phyloP scores from a whole-genome alignment of 2,888 invertebrate species.

The Drosophila ezoana region DNA sequence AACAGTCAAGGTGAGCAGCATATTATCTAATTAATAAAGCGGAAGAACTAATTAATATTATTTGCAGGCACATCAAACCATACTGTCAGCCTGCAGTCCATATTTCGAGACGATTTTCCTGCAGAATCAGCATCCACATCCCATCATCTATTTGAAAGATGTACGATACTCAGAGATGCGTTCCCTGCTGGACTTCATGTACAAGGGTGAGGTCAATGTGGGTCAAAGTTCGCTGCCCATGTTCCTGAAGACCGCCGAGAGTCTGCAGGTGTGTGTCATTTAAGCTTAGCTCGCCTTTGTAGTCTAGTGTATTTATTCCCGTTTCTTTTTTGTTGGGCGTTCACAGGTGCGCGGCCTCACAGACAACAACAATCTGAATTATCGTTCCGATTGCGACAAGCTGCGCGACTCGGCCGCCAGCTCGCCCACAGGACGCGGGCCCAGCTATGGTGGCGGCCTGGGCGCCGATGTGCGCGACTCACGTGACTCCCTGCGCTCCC shows the following conservation, averaged over 20 bases:
- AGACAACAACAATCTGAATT: slow-evolving; percentile 90
- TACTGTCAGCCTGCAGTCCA: slow-evolving; percentile 96
- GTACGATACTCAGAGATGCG: slow-evolving; percentile 95
- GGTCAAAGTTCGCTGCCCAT: slow-evolving; percentile 95
- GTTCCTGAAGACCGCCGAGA: slow-evolving; percentile 96
- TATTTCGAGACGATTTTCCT: slow-evolving; percentile 97
- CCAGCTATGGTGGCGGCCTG: slow-evolving; percentile 58
- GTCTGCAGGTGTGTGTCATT: slow-evolving; percentile 89
- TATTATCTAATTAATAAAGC: no score
- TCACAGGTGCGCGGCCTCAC: slow-evolving; percentile 90
- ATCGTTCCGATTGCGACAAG: slow-evolving; percentile 84
- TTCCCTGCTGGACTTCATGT: slow-evolving; percentile 96
- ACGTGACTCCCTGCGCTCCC: slow-evolving; percentile 77
- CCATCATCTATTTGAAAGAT: slow-evolving; percentile 96
- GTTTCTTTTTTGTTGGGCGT: slow-evolving; percentile 44
- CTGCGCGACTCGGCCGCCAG: slow-evolving; percentile 84
- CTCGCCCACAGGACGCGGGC: slow-evolving; percentile 81
- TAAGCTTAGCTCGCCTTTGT: no score
- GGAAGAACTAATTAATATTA: not conserved
- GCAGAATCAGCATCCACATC: slow-evolving; percentile 95
- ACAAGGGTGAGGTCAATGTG: slow-evolving; percentile 95
- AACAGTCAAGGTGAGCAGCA: slow-evolving; percentile 89
- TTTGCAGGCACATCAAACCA: slow-evolving; percentile 94
- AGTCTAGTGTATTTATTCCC: no score
- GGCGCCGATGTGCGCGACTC: slow-evolving; percentile 78